Evolutionary conservation across 2,113 vertebrate genomes (phyloP), one percentile per base, ranked within the genome.

Genomic region (Gavia stellata): DNA sequence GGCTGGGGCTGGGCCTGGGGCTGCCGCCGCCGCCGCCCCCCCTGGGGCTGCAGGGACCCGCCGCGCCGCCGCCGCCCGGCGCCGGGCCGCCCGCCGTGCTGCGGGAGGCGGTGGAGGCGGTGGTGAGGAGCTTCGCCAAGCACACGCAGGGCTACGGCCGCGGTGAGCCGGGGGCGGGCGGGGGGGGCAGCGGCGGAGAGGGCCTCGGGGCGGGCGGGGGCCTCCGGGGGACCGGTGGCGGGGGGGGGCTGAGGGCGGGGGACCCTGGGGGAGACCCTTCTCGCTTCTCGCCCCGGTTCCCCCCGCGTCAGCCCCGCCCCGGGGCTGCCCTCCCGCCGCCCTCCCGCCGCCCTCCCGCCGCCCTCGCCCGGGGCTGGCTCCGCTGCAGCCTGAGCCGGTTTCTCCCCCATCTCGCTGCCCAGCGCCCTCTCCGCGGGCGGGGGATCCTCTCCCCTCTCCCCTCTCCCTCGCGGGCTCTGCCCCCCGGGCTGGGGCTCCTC

Each of bases 71-170:
- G 40, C 88, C 94, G 85, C 90, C 97, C 26, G 85, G 96, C 7
- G 59, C 97, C 26, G 98, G 98, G 67, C 99, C 99, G 96, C 99
- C 99, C 26, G 98, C 98, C 5, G 99, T 99, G 96, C 98, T 99
- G 97, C 97, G 99, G 95, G 99, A 99, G 95, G 99, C 99, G 17
- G 99, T 99, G 98, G 99, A 99, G 97, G 99, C 99, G 17, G 99
- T 99, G 95, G 99, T 99, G 78, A 96, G 99, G 96, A 99, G 99
- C 98, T 99, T 99, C 98, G 99, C 99, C 88, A 99, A 99, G 95
- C 99, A 99, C 98, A 99, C 99, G 26, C 99, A 99, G 93, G 99
- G 99, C 73, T 99, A 99, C 92, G 99, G 99, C 95, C 98, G 99
- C 97, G 99, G 99, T 99, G 98, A 98, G 98, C 84, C 4, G 17